phyloP scores from a whole-genome alignment of 1,140 invertebrate species.

The roundworm (Caenorhabditis elegans) region WBcel235 BX284604.4:17435501-17436000 shows the following conservation, averaged over 20 bases:
- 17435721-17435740: constrained; percentile 60
- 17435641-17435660: no score
- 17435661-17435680: not conserved
- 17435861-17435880: constrained; percentile 60
- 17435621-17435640: no score
- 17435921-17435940: constrained; percentile 48
- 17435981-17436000: constrained; percentile 59
- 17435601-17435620: not conserved
- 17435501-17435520: constrained; percentile 62
- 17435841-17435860: constrained; percentile 30
- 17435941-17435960: not conserved
- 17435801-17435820: constrained; percentile 55
- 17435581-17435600: constrained; percentile 52
- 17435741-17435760: constrained; percentile 58
- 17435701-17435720: constrained; percentile 50
- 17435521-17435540: constrained; percentile 61
- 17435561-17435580: constrained; percentile 58
- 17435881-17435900: constrained; percentile 57
- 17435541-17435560: constrained; percentile 57
- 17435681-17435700: constrained; percentile 42
- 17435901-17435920: constrained; percentile 56
- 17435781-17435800: not conserved
- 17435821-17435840: constrained; percentile 56
- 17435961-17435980: constrained; percentile 51
- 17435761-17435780: not conserved